Conservation (phyloP, 1,140 invertebrate genomes). For the Drosophila jambulina region DNA sequence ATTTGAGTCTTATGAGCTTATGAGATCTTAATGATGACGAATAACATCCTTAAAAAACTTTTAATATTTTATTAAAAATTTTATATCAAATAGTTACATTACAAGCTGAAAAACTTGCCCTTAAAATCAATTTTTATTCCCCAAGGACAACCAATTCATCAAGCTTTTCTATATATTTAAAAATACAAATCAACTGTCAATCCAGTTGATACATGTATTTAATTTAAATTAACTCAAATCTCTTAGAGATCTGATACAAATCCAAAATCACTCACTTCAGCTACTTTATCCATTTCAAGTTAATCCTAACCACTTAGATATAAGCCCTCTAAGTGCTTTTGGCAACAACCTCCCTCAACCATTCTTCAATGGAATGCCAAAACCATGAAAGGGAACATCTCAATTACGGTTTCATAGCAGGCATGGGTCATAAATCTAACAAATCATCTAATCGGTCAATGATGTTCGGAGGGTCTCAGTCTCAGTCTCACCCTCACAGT, state of each 20-base stretch:
- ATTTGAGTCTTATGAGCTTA: not conserved
- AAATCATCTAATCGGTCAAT: conserved; percentile 60
- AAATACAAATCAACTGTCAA: not conserved
- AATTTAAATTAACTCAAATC: not conserved
- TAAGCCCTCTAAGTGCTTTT: not conserved
- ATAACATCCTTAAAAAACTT: not conserved
- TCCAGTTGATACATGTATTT: not conserved
- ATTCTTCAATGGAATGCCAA: conserved; percentile 2
- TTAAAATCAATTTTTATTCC: not conserved
- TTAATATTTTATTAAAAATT: not conserved
- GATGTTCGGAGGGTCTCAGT: conserved; percentile 8
- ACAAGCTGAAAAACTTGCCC: not conserved
- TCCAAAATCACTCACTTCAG: too few relatives aligned
- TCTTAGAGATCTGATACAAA: not conserved
- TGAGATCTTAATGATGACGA: not conserved
- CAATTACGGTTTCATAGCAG: conserved; percentile 32
- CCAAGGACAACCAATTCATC: not conserved
- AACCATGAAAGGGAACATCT: conserved; percentile 29
- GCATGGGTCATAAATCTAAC: conserved; percentile 55
- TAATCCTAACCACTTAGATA: not conserved
- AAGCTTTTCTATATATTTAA: too few relatives aligned
- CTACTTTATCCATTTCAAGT: not conserved
- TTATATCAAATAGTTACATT: too few relatives aligned
- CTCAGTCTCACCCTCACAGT: conserved; percentile 30
- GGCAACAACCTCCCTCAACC: not conserved